These are phyloP conservation scores for Nibea albiflora DNA, from an alignment of 2,113 vertebrate genomes.

Conservation along the genomic window DNA sequence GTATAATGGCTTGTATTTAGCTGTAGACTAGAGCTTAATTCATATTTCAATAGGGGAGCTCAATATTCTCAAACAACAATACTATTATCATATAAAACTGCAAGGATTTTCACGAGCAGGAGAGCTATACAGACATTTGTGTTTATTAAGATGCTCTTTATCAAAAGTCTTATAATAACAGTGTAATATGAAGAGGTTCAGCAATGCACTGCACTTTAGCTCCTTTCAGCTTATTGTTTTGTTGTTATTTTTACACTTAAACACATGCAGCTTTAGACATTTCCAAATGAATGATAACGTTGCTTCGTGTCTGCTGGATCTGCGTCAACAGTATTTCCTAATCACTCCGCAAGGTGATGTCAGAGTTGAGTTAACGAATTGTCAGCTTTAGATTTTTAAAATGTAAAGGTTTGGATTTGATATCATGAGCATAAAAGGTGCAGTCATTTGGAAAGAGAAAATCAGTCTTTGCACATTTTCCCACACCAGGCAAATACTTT, in stretches of 20 bases:
- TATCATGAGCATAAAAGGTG: not conserved
- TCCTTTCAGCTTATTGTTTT: not conserved
- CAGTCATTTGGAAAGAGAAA: not conserved
- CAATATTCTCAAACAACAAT: not conserved
- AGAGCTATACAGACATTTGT: not conserved
- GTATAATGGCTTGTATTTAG: not conserved
- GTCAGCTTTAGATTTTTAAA: not conserved
- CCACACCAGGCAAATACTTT: not conserved
- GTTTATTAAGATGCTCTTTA: not conserved
- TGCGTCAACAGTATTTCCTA: not conserved
- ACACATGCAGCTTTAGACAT: not conserved
- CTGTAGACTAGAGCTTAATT: not conserved
- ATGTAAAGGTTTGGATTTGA: not conserved
- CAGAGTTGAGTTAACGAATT: too few relatives aligned
- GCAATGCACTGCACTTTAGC: rapidly evolving
- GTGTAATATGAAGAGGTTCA: not conserved
- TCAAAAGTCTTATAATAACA: not conserved
- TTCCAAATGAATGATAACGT: not conserved
- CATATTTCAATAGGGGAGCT: not conserved
- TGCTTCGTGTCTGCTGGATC: not conserved
- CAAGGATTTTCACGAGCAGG: not conserved
- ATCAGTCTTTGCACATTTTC: not conserved
- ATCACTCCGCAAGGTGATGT: not conserved
- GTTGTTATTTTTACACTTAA: not conserved
- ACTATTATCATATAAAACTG: not conserved